Percentiles rank a stretch among this genome's conserved stretches.
phyloP scores from a whole-genome alignment of 2,113 vertebrate species.

The Grammomys dolichurus region DNA sequence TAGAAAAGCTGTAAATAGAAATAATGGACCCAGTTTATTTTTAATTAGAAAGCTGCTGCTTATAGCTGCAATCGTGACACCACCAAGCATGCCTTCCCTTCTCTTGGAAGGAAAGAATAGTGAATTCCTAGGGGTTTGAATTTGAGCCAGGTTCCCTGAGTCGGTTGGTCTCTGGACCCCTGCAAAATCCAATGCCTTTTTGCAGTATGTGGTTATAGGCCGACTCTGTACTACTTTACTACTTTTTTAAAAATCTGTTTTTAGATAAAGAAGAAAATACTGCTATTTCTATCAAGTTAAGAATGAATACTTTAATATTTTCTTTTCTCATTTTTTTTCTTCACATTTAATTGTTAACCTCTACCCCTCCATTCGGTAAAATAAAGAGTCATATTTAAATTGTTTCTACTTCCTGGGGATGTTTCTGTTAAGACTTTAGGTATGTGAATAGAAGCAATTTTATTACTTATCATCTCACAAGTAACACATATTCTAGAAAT shows the following conservation, averaged over 20 bases:
- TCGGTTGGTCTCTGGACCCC: constrained; percentile 46
- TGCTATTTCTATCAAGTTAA: constrained; percentile 8
- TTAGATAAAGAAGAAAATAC: neutral
- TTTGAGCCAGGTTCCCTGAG: constrained; percentile 66
- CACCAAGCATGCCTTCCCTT: constrained; percentile 66
- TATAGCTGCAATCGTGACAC: constrained; percentile 73
- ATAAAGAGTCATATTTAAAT: neutral
- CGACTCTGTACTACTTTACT: neutral
- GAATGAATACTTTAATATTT: constrained; percentile 12
- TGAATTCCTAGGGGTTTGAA: constrained; percentile 71
- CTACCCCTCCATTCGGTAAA: neutral
- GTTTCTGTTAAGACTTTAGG: constrained; percentile 15
- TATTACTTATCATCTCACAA: neutral
- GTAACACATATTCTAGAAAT: neutral
- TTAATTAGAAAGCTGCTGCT: constrained; percentile 81
- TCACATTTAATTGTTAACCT: constrained; percentile 3
- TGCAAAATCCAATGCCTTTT: constrained; percentile 37
- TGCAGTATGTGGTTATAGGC: constrained; percentile 29
- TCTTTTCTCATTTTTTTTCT: constrained; percentile 25
- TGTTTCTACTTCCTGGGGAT: neutral
- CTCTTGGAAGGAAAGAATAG: constrained; percentile 71
- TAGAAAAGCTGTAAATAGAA: constrained; percentile 78
- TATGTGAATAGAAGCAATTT: neutral
- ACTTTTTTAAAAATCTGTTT: neutral
- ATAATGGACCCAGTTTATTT: constrained; percentile 80